Base-by-base conservation (phyloP, 92 coral and sea anemone genomes). In the Porites rus region DNA sequence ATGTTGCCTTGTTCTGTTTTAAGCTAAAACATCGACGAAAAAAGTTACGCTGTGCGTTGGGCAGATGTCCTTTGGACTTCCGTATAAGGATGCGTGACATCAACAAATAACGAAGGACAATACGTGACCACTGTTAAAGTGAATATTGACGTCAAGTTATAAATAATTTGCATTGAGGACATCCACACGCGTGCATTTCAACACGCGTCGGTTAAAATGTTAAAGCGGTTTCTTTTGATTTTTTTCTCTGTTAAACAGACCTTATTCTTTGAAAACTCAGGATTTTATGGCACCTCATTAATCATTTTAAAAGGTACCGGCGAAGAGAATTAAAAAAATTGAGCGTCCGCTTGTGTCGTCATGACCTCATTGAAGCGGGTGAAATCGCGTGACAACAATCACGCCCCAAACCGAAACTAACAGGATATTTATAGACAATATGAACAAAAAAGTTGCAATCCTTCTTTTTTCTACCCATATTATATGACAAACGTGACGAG, bases 341-440 rank as follows among this genome's bases (percentile, higher is more conserved):
- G 18, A 18, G 66, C n/a, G 17, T 62, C 66, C 66, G 20, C 8
- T 14, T 62, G 20, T 62, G 12, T 38, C 38, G 72, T 67, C 72
- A 22, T 22, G 72, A 2, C 46, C 14, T 5, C 28, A 38, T 67
- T 67, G 11, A 46, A 6, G 16, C 18, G 8, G 4, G 61, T 13
- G 78, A 17, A 43, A 74, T 1, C 13, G 31, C 78, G 64, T 74
- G 78, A 52, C 78, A 53, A 74, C 63, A 20, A 10, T 74, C 78
- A 74, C 64, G 78, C 78, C 46, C 64, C 24, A 22, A 21, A 9
- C 22, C 13, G 18, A 52, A 50, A 50, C 2, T 51, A 6, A 1
- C 25, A 13, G 16, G 51, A 24, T 14, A 7, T 9, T 69, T 69
- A 17, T 8, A 13, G 12, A 54, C 14, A 54, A 54, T 56, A 56